phyloP scores from a whole-genome alignment of 2,113 vertebrate genomes.

The Ictalurus punctatus region DNA sequence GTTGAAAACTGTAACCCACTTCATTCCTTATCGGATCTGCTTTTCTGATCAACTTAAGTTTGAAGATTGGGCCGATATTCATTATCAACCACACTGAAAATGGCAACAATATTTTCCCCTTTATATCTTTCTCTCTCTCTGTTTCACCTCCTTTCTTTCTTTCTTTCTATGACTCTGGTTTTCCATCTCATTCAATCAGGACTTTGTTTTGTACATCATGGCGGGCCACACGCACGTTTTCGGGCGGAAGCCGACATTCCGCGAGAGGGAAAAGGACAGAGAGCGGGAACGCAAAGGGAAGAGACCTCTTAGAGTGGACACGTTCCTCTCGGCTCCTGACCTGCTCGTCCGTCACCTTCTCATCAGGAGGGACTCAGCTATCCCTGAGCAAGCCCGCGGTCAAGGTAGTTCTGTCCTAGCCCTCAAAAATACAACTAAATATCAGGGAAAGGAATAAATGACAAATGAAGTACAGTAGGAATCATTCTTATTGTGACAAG shows the following conservation, averaged over 20 bases:
- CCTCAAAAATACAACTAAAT: background rate
- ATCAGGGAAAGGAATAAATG: background rate
- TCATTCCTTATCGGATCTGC: constrained; percentile 62
- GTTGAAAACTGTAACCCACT: constrained; percentile 76
- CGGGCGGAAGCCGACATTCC: constrained; percentile 78
- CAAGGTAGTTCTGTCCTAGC: constrained; percentile 63
- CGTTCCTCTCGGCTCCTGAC: constrained; percentile 86
- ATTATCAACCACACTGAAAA: constrained; percentile 57
- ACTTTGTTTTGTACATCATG: constrained; percentile 93
- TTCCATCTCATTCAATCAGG: constrained; percentile 69
- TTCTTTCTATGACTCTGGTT: constrained; percentile 40
- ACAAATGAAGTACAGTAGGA: background rate
- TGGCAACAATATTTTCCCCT: constrained; percentile 68
- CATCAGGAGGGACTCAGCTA: constrained; percentile 75
- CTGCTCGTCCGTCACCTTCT: constrained; percentile 84
- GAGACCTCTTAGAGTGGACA: constrained; percentile 82
- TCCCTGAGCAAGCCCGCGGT: constrained; percentile 65
- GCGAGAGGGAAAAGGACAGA: constrained; percentile 74
- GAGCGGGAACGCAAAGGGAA: constrained; percentile 76
- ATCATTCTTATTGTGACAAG: background rate
- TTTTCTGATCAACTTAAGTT: constrained; percentile 61
- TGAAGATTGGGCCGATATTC: constrained; percentile 59
- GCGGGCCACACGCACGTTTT: constrained; percentile 84
- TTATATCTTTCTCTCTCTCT: constrained; percentile 29
- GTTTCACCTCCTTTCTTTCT: constrained; percentile 38